Evolutionary conservation across 2,113 vertebrate species (phyloP).

Genomic region (Ptyas mucosa): DNA sequence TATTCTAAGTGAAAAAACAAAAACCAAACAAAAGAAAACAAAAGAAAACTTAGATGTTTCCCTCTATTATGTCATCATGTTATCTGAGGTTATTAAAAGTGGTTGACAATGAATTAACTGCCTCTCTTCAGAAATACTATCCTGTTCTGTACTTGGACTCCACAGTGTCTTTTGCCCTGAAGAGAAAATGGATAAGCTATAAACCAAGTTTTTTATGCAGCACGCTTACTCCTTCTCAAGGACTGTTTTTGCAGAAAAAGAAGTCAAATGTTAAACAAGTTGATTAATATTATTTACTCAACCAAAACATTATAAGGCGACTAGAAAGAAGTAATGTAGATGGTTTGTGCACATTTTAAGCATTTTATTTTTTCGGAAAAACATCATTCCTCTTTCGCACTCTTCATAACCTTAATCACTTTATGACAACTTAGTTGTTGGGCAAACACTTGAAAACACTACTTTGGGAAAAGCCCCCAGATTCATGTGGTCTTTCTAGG

Average conservation of each 20-base stretch:
- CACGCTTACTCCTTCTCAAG: conserved; percentile 39
- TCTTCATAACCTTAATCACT: background rate
- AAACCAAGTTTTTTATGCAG: conserved; percentile 9
- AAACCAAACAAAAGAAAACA: background rate
- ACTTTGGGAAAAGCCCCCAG: background rate
- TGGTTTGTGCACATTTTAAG: background rate
- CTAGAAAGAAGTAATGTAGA: background rate
- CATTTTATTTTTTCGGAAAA: accelerated
- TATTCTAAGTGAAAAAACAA: background rate
- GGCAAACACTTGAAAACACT: background rate
- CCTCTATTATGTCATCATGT: background rate
- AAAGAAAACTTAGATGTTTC: background rate
- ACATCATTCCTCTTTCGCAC: background rate
- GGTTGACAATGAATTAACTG: background rate
- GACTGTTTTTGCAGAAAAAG: conserved; percentile 36
- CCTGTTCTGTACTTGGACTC: background rate
- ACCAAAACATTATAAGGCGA: background rate
- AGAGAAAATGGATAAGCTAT: background rate
- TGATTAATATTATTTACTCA: background rate
- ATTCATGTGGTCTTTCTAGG: background rate
- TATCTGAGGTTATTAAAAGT: background rate
- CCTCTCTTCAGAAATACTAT: background rate
- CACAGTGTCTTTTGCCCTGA: background rate
- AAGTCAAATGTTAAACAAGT: background rate
- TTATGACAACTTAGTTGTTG: background rate